These are phyloP conservation scores for Pardosa pseudoannulata DNA, from an alignment of 2,888 invertebrate genomes.

Conservation along the genomic window DNA sequence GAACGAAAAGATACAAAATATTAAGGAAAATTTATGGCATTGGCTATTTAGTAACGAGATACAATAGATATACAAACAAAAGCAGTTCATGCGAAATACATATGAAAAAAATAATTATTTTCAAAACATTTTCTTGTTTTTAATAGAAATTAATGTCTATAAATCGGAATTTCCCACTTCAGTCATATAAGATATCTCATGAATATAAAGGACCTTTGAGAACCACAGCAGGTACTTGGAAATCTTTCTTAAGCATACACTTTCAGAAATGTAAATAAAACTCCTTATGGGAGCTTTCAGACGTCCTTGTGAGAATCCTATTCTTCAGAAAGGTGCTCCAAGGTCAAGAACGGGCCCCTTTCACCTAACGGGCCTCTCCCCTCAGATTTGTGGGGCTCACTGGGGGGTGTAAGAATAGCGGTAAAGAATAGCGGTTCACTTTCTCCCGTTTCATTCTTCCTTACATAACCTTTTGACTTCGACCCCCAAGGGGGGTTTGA, in stretches of 20 bases:
- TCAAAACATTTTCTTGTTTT: no score
- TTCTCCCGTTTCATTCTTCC: conserved; percentile 35
- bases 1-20: no score
- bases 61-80: no score
- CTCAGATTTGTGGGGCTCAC: background rate
- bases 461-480: conserved; percentile 55
- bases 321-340: conserved; percentile 30
- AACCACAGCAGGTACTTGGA: background rate
- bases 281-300: background rate
- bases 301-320: conserved; percentile 40
- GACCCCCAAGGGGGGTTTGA: background rate
- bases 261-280: conserved; percentile 1
- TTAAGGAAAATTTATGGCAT: no score
- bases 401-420: conserved; percentile 3
- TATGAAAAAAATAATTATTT: no score
- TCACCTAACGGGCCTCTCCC: conserved; percentile 9
- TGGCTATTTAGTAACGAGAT: no score
- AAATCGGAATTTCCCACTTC: no score
- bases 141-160: no score
- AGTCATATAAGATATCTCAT: no score
- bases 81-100: no score
- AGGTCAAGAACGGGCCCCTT: conserved; percentile 64
- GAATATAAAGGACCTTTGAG: no score
- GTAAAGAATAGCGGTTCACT: conserved; percentile 55
- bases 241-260: background rate